Conservation (phyloP, 2,888 invertebrate genomes). For the Vannuccia rotundouncinata region DNA sequence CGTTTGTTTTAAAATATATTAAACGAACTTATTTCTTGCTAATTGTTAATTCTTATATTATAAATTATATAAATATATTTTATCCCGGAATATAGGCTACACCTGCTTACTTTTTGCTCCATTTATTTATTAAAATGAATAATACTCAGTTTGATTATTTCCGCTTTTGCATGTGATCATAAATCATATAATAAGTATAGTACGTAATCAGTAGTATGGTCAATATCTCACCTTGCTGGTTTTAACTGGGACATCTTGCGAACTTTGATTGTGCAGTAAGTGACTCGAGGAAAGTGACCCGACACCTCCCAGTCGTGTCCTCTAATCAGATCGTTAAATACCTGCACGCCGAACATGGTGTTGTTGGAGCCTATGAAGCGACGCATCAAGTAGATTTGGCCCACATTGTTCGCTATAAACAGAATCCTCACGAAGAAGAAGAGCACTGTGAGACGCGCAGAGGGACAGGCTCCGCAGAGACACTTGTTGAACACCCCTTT, state of each 20-base stretch:
- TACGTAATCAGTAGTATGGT: background rate
- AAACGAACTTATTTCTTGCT: too few relatives aligned
- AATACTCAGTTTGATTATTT: too few relatives aligned
- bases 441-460: constrained; percentile 32
- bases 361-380: constrained; percentile 38
- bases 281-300: constrained; percentile 39
- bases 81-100: too few relatives aligned
- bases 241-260: constrained; percentile 34
- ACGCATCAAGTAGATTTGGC: constrained; percentile 39
- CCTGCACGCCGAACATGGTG: constrained; percentile 33
- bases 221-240: constrained; percentile 28
- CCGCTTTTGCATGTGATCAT: too few relatives aligned
- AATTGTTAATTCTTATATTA: too few relatives aligned
- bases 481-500: constrained; percentile 30
- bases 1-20: too few relatives aligned
- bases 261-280: constrained; percentile 36
- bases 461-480: constrained; percentile 37
- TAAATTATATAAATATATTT: too few relatives aligned
- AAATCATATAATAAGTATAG: background rate
- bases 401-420: constrained; percentile 36
- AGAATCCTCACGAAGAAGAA: constrained; percentile 34
- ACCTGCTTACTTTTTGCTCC: too few relatives aligned
- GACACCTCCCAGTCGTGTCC: constrained; percentile 38
- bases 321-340: constrained; percentile 34
- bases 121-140: too few relatives aligned